These are phyloP conservation scores for Lacerta agilis DNA, from an alignment of 2,797 vertebrate species.

Conservation along the genomic window DNA sequence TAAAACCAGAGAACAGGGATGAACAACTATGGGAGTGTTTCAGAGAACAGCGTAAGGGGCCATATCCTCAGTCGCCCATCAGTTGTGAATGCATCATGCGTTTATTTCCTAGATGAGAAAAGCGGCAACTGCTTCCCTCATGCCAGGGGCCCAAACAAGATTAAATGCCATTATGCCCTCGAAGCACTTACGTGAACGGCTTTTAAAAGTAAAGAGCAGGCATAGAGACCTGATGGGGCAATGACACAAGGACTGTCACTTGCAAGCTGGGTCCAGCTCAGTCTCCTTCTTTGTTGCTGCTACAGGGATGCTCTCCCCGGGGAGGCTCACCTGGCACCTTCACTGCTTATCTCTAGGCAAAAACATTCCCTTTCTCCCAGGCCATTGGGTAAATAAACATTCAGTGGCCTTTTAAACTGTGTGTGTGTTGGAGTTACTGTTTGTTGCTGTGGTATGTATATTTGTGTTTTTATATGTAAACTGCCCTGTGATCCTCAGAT, in stretches of 20 bases:
- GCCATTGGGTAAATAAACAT: too few relatives aligned
- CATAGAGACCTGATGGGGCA: background rate
- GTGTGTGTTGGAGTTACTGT: too few relatives aligned
- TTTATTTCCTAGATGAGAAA: conserved; percentile 8
- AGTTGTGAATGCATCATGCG: background rate
- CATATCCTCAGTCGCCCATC: background rate
- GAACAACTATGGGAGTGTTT: background rate
- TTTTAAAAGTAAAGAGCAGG: background rate
- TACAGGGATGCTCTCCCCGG: background rate
- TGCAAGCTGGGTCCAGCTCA: too few relatives aligned
- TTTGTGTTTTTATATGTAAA: too few relatives aligned
- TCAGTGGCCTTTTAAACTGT: too few relatives aligned
- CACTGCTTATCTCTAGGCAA: too few relatives aligned
- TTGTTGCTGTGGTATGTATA: too few relatives aligned
- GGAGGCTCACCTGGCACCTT: too few relatives aligned
- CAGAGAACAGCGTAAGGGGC: background rate
- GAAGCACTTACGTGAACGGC: background rate
- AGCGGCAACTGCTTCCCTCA: background rate
- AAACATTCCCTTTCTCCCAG: background rate
- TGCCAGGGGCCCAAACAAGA: background rate
- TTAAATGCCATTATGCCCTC: background rate
- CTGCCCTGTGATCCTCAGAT: too few relatives aligned
- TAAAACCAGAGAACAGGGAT: background rate
- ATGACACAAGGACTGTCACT: too few relatives aligned
- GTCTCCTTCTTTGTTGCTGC: too few relatives aligned